A percentile compares a stretch with the other conserved stretches of the same genome.
Conservation (phyloP, 2,888 invertebrate genomes). For the Aromia moschata region DNA sequence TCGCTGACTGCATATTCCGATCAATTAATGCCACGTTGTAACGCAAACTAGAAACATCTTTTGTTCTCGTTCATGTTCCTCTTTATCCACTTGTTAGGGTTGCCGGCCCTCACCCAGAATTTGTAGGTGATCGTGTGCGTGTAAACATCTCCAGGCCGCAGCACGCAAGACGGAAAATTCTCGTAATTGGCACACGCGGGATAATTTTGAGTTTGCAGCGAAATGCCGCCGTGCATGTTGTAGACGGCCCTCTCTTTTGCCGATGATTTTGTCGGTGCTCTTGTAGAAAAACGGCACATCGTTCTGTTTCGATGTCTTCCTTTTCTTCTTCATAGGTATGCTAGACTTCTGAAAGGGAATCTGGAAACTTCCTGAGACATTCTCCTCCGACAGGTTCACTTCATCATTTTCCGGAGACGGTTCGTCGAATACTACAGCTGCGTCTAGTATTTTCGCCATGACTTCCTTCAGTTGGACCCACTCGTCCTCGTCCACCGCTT, state of each 20-base stretch:
- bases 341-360: background rate
- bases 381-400: background rate
- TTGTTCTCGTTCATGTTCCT: constrained; percentile 41
- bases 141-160: constrained; percentile 78
- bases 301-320: constrained; percentile 15
- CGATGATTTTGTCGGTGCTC: constrained; percentile 57
- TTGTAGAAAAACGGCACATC: constrained; percentile 41
- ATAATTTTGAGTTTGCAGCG: constrained; percentile 89
- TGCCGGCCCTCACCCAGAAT: constrained; percentile 67
- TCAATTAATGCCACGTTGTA: too few relatives aligned
- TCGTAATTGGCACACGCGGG: constrained; percentile 86
- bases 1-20: too few relatives aligned
- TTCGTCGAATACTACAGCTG: constrained; percentile 3
- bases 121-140: constrained; percentile 77
- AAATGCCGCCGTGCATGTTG: constrained; percentile 80
- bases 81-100: constrained; percentile 51
- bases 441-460: constrained; percentile 21
- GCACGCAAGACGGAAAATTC: constrained; percentile 76
- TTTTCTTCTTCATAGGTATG: constrained; percentile 1
- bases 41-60: background rate
- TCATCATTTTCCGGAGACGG: background rate
- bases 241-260: constrained; percentile 78
- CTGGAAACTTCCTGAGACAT: background rate
- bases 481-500: constrained; percentile 33
- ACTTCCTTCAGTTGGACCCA: constrained; percentile 35